A percentile compares a stretch with the other conserved stretches of the same genome.
phyloP scores from a whole-genome alignment of 1,140 invertebrate species.

The Panagrolaimus sp. region DNA sequence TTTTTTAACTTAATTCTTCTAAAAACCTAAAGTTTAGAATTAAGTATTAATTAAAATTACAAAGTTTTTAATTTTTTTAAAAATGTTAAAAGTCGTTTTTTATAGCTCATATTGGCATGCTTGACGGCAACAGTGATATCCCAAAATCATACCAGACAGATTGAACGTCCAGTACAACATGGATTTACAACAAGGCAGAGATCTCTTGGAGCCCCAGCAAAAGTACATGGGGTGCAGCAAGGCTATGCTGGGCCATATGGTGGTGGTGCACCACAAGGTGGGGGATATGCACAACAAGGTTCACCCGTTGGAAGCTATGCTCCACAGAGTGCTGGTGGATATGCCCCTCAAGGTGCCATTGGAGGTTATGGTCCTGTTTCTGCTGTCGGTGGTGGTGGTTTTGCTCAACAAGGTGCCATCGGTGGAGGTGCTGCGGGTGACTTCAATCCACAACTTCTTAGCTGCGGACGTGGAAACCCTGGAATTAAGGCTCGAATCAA shows the following conservation, averaged over 20 bases:
- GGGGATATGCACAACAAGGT: slow-evolving; percentile 6
- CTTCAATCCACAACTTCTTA: slow-evolving; percentile 46
- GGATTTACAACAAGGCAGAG: background rate
- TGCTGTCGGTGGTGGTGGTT: background rate
- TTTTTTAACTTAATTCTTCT: too few relatives aligned
- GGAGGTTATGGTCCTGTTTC: background rate
- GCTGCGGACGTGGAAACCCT: slow-evolving; percentile 43
- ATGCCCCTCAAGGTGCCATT: background rate
- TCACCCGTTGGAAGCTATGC: too few relatives aligned
- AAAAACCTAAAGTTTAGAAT: too few relatives aligned
- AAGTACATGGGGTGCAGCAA: too few relatives aligned
- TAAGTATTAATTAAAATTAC: too few relatives aligned
- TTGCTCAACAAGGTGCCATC: background rate
- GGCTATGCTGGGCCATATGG: background rate
- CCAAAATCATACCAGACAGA: background rate
- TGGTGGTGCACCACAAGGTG: background rate
- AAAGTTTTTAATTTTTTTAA: background rate
- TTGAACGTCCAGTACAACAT: slow-evolving; percentile 1
- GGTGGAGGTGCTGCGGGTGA: slow-evolving; percentile 16
- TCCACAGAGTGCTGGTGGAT: too few relatives aligned
- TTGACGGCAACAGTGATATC: background rate
- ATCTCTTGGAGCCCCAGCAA: too few relatives aligned
- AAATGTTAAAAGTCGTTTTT: background rate
- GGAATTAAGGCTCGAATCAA: slow-evolving; percentile 55
- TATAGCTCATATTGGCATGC: slow-evolving; percentile 8